Evolutionary conservation across 2,888 invertebrate genomes (phyloP), one percentile per base, ranked within the genome.

Genomic region (Acronicta psi): DNA sequence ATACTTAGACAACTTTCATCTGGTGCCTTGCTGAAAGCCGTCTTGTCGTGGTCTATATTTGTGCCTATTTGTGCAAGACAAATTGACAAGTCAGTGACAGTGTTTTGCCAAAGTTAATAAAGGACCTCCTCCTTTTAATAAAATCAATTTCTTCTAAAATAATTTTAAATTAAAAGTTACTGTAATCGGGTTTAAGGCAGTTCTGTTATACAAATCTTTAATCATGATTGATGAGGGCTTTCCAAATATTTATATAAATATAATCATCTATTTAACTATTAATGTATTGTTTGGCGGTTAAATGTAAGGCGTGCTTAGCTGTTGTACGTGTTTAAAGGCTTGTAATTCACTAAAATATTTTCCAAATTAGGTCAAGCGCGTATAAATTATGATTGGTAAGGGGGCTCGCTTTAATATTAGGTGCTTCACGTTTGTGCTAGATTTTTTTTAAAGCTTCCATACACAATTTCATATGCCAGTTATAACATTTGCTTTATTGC

Each of bases 341-440:
- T 47, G 47, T 25, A 17, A 31, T 29, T 68, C 52, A 63, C 47
- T 50, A 41, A 62, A 62, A 62, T 50, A 14, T 68, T 68, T 38
- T 0, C 20, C 46, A 43, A 49, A 50, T 37, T 45, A 16, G 20
- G 49, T 14, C 42, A 43, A 50, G 36, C 31, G 31, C 29, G 7
- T 11, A 13, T 41, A 47, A 44, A 51, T 54, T 43, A 51, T 29
- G 31, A 38, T 18, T 38, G 58, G 47, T 38, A 66, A 67, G 63
- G 72, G 59, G 62, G 60, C 59, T 51, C 42, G 41, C 38, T 57
- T 38, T 63, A 55, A 57, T 16, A 62, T 51, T 31, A 70, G 16
- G 71, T 74, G 59, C 70, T 64, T 64, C 58, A 64, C 58, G 52
- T 73, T 73, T 71, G 71, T 74, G 75, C 75, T 67, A 74, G 18